Percentiles rank a stretch among this genome's conserved stretches.
These are phyloP conservation scores for Oreochromis grahami DNA, from an alignment of 2,797 vertebrate species.

Conservation along the genomic window DNA sequence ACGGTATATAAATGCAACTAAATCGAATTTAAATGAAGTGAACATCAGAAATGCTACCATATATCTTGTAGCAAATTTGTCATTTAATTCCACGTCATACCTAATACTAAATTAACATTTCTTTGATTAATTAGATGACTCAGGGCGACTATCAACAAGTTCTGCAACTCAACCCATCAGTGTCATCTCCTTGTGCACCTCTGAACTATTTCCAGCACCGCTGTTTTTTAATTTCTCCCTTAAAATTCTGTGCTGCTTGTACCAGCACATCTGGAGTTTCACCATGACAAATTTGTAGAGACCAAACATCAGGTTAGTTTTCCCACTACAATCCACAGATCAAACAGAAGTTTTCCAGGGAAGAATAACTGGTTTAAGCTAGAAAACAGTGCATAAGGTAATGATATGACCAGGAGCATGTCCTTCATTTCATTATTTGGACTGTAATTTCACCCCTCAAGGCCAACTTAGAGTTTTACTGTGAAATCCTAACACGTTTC, in stretches of 20 bases:
- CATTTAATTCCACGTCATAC: neutral
- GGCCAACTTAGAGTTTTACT: neutral
- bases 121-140: neutral
- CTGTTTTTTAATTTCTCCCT: neutral
- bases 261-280: neutral
- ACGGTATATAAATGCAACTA: neutral
- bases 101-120: neutral
- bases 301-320: neutral
- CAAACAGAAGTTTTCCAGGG: fast-evolving
- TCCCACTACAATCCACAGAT: neutral
- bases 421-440: neutral
- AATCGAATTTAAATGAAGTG: neutral
- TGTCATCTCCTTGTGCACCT: neutral
- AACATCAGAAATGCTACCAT: neutral
- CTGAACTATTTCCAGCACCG: fast-evolving
- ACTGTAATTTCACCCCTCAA: neutral
- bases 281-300: neutral
- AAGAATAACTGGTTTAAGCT: neutral
- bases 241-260: neutral
- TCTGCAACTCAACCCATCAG: neutral
- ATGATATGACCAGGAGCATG: neutral
- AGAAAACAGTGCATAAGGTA: neutral
- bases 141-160: neutral
- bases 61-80: neutral
- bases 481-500: neutral